phyloP scores from a whole-genome alignment of 2,888 invertebrate species.

The Leucophenga montana region DNA sequence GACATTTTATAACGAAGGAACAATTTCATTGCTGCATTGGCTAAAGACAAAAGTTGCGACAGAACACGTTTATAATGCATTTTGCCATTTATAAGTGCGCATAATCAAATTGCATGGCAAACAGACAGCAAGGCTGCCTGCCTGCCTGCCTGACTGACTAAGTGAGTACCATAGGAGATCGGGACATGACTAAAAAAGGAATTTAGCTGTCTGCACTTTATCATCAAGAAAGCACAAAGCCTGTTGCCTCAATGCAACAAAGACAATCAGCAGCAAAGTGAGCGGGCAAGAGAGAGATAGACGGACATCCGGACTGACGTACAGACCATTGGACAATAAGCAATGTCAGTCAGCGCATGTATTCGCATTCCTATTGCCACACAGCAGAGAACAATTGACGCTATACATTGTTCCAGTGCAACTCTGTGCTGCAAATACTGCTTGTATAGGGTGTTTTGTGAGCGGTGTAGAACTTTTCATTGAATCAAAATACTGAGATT shows the following conservation, averaged over 20 bases:
- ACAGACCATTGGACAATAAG: no score
- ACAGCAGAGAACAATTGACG: slow-evolving; percentile 60
- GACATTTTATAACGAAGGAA: slow-evolving; percentile 29
- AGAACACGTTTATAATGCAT: slow-evolving; percentile 18
- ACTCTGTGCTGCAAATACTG: no score
- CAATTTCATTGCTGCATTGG: slow-evolving; percentile 11
- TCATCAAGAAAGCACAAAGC: slow-evolving; percentile 44
- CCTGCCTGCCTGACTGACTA: no score
- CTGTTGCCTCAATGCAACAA: not conserved
- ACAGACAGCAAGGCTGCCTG: no score
- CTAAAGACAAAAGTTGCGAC: not conserved
- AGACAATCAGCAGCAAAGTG: slow-evolving; percentile 7
- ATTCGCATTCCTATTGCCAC: slow-evolving; percentile 65
- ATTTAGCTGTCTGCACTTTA: slow-evolving; percentile 63
- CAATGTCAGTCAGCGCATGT: no score
- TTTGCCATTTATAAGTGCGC: slow-evolving; percentile 21
- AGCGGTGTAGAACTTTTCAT: no score
- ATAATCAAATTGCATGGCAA: slow-evolving; percentile 18
- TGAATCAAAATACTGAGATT: no score
- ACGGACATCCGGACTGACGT: not conserved
- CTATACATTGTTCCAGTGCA: slow-evolving; percentile 51
- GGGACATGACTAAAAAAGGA: slow-evolving; percentile 64
- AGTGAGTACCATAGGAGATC: no score
- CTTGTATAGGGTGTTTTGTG: no score
- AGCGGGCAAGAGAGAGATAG: not conserved